Conservation (phyloP, 2,888 invertebrate genomes). For the Baronia brevicornis region DNA sequence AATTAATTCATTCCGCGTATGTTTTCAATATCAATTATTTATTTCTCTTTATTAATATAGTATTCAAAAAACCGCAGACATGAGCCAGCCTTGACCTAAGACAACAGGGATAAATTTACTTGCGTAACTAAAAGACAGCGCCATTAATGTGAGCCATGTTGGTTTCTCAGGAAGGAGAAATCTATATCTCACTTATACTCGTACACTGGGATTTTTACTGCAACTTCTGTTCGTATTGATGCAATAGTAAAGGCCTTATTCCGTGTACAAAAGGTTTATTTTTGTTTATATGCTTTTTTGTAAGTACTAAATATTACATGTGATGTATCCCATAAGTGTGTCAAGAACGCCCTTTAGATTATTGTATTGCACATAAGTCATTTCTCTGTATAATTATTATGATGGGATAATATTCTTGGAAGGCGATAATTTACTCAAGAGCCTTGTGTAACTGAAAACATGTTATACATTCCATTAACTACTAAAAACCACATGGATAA, state of each 20-base stretch:
- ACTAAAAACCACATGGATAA: too few species aligned
- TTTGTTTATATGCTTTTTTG: background rate
- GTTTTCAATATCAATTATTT: too few species aligned
- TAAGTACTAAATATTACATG: background rate
- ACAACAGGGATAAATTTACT: slow-evolving; percentile 6
- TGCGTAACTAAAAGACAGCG: background rate
- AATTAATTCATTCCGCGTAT: too few species aligned
- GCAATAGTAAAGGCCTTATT: background rate
- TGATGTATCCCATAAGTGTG: slow-evolving; percentile 17
- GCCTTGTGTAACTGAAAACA: too few species aligned
- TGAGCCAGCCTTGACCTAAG: slow-evolving; percentile 10
- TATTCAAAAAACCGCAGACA: slow-evolving; percentile 5
- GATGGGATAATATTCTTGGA: slow-evolving; percentile 10
- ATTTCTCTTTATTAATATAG: background rate
- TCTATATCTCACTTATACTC: too few species aligned
- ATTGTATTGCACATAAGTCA: slow-evolving; percentile 18
- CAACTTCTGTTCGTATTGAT: too few species aligned
- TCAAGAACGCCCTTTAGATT: slow-evolving; percentile 20
- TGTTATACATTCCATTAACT: too few species aligned
- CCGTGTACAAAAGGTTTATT: background rate
- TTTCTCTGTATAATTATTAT: slow-evolving; percentile 21
- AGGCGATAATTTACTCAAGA: too few species aligned
- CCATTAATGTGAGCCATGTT: slow-evolving; percentile 2
- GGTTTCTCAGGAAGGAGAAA: too few species aligned
- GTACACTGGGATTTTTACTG: too few species aligned